Evolutionary conservation across 2,113 vertebrate genomes (phyloP).

Genomic region (Columba livia): DNA sequence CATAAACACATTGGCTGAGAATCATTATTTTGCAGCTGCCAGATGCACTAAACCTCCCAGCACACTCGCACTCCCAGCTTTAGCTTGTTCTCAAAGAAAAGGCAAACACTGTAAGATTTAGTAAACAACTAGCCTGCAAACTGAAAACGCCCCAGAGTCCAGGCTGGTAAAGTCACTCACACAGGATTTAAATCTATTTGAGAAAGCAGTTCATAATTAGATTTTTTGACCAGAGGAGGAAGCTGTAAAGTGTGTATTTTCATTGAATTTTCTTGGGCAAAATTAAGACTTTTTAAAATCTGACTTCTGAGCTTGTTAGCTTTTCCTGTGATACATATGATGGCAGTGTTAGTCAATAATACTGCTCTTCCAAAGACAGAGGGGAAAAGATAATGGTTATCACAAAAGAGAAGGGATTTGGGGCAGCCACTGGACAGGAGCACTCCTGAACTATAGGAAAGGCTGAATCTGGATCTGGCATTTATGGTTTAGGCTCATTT

Average conservation of each 20-base stretch:
- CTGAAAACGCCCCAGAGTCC: neutral
- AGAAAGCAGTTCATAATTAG: neutral
- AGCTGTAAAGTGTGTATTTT: neutral
- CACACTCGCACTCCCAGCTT: constrained; percentile 10
- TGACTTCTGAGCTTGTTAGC: neutral
- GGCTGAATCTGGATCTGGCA: neutral
- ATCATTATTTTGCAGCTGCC: constrained; percentile 37
- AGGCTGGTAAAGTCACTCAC: neutral
- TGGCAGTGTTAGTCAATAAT: neutral
- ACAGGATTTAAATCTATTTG: neutral
- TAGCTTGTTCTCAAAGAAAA: constrained; percentile 22
- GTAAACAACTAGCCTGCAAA: constrained; percentile 45
- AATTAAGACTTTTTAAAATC: neutral
- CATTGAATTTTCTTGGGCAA: neutral
- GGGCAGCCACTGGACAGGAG: neutral
- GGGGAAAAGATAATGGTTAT: neutral
- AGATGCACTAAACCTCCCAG: constrained; percentile 44
- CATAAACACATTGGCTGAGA: constrained; percentile 14
- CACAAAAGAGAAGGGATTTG: neutral
- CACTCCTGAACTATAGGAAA: neutral
- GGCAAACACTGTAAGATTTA: constrained; percentile 25
- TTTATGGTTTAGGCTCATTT: neutral
- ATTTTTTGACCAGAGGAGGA: neutral
- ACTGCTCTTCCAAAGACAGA: neutral
- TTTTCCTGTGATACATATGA: neutral